These are phyloP conservation scores for Sarcophaga subvicina DNA, from an alignment of 2,888 invertebrate genomes.

Conservation along the genomic window DNA sequence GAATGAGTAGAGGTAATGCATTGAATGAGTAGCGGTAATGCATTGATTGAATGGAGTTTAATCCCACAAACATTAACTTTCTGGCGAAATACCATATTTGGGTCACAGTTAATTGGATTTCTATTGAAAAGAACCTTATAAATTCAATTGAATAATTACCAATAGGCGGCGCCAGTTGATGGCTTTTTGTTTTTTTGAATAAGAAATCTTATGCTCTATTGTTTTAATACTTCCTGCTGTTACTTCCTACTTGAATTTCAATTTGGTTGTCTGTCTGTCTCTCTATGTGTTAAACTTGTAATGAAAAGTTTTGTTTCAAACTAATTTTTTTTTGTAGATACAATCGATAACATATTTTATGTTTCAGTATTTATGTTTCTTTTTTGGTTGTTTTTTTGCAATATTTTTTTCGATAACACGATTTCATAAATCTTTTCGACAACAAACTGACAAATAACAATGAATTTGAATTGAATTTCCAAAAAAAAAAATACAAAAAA, in stretches of 20 bases:
- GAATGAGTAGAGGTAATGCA: too few species aligned
- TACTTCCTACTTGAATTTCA: conserved; percentile 41
- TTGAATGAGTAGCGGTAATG: too few species aligned
- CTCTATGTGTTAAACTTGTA: neutral
- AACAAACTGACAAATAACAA: conserved; percentile 57
- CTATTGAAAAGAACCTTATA: neutral
- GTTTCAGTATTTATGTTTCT: neutral
- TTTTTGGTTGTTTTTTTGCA: conserved; percentile 27
- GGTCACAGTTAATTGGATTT: neutral
- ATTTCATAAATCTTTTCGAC: conserved; percentile 58
- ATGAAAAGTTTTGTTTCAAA: conserved; percentile 28
- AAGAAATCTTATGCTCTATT: conserved; percentile 26
- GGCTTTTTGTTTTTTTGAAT: neutral
- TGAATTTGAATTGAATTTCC: conserved; percentile 37
- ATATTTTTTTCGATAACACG: conserved; percentile 41
- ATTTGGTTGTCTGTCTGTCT: neutral
- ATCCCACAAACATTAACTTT: neutral
- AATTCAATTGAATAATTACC: conserved; percentile 30
- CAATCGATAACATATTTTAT: neutral
- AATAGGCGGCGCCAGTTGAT: conserved; percentile 38
- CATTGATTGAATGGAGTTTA: too few species aligned
- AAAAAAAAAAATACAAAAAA: neutral
- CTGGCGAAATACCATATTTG: neutral
- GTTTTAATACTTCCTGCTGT: conserved; percentile 57
- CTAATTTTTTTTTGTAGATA: neutral